Base-by-base conservation (phyloP, 2,888 invertebrate species). In the Gastrophysa polygoni region DNA sequence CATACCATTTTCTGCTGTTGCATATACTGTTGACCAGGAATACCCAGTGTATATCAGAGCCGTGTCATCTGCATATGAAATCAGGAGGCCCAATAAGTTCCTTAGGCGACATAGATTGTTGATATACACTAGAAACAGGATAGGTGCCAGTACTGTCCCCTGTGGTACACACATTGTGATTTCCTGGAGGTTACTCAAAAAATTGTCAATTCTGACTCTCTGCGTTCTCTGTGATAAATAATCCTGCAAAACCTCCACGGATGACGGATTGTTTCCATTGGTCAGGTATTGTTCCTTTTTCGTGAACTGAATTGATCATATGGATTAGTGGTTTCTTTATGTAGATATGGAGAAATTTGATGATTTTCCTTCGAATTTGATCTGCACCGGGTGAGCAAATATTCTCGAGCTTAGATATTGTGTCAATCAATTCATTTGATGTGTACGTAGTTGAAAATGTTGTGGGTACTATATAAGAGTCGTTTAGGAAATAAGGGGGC, bases 61-160 rank as follows among this genome's bases (percentile, higher is more conserved):
- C 6, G 48, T 46, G 32, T 57, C 56, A 57, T 57, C 47, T 46
- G 56, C 48, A 57, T 57, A 57, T 2, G 57, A 57, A 14, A 49
- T 57, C 17, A 49, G 6, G 32, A n/a, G 11, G n/a, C 49, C 57
- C 29, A 6, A 16, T 57, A 57, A 47, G 24, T 57, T 38, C 11
- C 38, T 38, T 20, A 38, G 24, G 10, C 20, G 21, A 32, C 29
- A 51, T 5, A 49, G 32, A 21, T 11, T 34, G 49, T 57, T 57
- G 16, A 57, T 48, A 57, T 57, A 57, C 1, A 48, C 32, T 28
- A 49, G 29, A 49, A 57, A 57, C 20, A 57, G 21, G n/a, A 57
- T 48, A 11, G 57, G 57, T 11, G 43, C 56, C 7, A 56, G 29
- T 20, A 46, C 47, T 28, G 56, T 56, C 18, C 56, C 50, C 18